Evolutionary conservation across 1,140 invertebrate species (phyloP).

Genomic region (Scaptodrosophila lebanonensis): DNA sequence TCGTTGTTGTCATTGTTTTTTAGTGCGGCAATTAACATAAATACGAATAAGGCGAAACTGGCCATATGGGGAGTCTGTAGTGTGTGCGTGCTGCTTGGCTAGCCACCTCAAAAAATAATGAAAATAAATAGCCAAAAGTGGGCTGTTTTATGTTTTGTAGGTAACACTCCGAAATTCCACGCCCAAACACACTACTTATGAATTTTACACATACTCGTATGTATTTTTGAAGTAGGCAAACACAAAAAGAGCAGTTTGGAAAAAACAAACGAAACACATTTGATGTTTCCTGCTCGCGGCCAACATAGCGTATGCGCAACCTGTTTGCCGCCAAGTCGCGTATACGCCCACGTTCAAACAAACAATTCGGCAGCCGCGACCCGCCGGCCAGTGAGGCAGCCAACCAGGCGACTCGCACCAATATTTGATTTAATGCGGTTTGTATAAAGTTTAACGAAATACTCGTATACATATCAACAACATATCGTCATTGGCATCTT

Average conservation of each 20-base stretch:
- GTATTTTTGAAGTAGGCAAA: slow-evolving; percentile 15
- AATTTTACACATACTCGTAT: slow-evolving; percentile 38
- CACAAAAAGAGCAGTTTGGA: slow-evolving; percentile 18
- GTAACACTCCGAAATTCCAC: slow-evolving; percentile 53
- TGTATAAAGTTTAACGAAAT: slow-evolving; percentile 11
- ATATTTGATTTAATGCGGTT: slow-evolving; percentile 29
- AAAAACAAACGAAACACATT: no score
- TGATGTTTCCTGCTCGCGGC: slow-evolving; percentile 11
- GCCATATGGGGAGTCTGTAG: slow-evolving; percentile 36
- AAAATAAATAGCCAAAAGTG: slow-evolving; percentile 11
- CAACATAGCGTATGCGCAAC: slow-evolving; percentile 62
- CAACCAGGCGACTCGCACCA: slow-evolving; percentile 36
- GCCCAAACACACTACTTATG: slow-evolving; percentile 39
- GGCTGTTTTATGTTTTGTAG: slow-evolving; percentile 10
- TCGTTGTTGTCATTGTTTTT: slow-evolving; percentile 35
- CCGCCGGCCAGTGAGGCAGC: slow-evolving; percentile 14
- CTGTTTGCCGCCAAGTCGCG: slow-evolving; percentile 35
- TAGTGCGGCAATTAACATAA: slow-evolving; percentile 69
- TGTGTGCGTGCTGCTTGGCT: slow-evolving; percentile 36
- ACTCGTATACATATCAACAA: no score
- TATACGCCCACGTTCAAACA: slow-evolving; percentile 42
- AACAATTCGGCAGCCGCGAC: slow-evolving; percentile 1
- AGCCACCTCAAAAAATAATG: slow-evolving; percentile 34
- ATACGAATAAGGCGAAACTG: slow-evolving; percentile 57
- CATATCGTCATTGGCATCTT: no score